A percentile compares a stretch with the other conserved stretches of the same genome.
These are phyloP conservation scores for Habrosyne pyritoides DNA, from an alignment of 2,888 invertebrate species.

Conservation along the genomic window DNA sequence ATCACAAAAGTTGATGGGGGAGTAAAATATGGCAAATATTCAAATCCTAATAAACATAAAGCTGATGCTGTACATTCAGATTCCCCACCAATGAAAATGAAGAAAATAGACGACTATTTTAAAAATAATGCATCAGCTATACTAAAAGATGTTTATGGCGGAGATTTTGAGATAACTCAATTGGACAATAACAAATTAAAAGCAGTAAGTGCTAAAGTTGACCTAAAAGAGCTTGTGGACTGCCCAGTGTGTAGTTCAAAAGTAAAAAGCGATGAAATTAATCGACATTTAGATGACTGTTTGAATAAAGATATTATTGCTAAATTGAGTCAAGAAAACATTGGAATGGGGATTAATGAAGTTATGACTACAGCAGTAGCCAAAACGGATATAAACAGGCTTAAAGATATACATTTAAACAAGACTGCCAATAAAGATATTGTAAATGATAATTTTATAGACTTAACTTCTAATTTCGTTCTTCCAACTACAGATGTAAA, in stretches of 20 bases:
- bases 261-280: slow-evolving; percentile 59
- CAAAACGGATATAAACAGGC: background rate
- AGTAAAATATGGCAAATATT: background rate
- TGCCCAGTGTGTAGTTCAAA: slow-evolving; percentile 78
- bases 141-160: slow-evolving; percentile 71
- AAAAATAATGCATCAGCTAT: slow-evolving; percentile 53
- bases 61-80: slow-evolving; percentile 22
- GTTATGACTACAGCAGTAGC: background rate
- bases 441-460: background rate
- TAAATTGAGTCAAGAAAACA: slow-evolving; percentile 37
- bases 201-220: slow-evolving; percentile 26
- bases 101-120: slow-evolving; percentile 72
- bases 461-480: background rate
- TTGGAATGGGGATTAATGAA: slow-evolving; percentile 6
- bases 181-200: slow-evolving; percentile 39
- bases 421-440: background rate
- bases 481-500: no score
- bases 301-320: slow-evolving; percentile 66
- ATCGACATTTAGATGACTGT: slow-evolving; percentile 76
- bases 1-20: background rate
- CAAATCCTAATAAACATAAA: slow-evolving; percentile 50
- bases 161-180: slow-evolving; percentile 57
- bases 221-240: slow-evolving; percentile 41
- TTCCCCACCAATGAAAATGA: slow-evolving; percentile 62
- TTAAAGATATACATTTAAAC: background rate